phyloP scores from a whole-genome alignment of 1,140 invertebrate species.

The Conus ventricosus region DNA sequence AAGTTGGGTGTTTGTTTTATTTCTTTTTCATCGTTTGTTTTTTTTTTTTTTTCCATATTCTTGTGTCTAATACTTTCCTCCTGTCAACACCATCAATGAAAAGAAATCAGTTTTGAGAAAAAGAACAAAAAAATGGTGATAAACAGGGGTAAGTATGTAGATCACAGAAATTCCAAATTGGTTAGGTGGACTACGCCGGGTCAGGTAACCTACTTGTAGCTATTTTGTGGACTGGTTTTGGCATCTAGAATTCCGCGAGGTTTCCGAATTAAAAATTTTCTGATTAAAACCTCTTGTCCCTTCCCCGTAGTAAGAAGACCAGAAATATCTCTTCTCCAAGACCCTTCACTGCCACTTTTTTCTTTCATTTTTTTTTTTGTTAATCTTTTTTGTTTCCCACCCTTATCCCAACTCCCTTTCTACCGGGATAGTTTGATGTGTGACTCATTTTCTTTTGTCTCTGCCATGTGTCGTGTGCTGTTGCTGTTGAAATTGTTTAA shows the following conservation, averaged over 20 bases:
- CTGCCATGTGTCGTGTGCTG: not conserved
- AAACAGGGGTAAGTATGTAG: constrained; percentile 31
- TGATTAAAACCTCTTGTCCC: not conserved
- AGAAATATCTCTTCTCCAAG: not conserved
- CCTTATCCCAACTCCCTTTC: not conserved
- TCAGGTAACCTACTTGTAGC: not conserved
- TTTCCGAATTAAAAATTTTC: not conserved
- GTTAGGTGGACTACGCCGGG: constrained; percentile 13
- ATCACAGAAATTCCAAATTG: constrained; percentile 12
- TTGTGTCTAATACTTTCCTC: constrained; percentile 31
- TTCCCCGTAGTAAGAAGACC: not conserved
- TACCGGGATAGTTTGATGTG: not conserved
- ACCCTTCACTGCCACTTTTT: not conserved
- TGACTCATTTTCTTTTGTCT: not conserved
- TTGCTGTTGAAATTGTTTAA: not conserved
- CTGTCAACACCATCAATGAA: constrained; percentile 7
- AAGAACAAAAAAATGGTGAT: not conserved
- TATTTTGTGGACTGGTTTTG: constrained; percentile 14
- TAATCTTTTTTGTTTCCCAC: not conserved
- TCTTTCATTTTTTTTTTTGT: not conserved
- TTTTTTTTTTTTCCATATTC: not conserved
- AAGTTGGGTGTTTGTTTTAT: constrained; percentile 34
- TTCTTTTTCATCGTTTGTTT: not conserved
- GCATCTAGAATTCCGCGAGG: not conserved
- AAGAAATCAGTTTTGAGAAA: not conserved